Base-by-base conservation (phyloP, 2,888 invertebrate species). In the Myathropa florea region DNA sequence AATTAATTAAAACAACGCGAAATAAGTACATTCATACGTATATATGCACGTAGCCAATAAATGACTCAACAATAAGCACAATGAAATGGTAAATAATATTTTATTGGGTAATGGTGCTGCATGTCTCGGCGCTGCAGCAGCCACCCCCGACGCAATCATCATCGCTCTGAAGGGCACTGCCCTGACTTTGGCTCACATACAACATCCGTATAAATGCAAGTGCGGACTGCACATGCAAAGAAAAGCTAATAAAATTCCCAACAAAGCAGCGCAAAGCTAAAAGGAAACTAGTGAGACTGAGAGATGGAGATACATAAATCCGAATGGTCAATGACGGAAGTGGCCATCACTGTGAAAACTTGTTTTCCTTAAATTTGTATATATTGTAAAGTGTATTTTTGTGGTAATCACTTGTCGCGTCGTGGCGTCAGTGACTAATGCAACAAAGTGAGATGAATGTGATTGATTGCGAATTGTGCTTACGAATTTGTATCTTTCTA, bases 191-290 rank as follows among this genome's bases (percentile, higher is more conserved):
- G 59, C 21, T 46, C 46, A 46, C 46, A 46, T 46, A 46, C 46
- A 18, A 7, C 46, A 46, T 46, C 46, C 46, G 46, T 18, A 46
- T 46, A 18, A 18, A 46, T 18, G 46, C 46, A 46, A 18, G 6
- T 46, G 46, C 18, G 46, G 18, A 7, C 7, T 46, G 46, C 46
- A 61, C 60, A 67, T 76, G 70, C 70, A 70, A 57, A 75, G 61
- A 53, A 53, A 63, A 68, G 65, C 61, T 78, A 65, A 75, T 7
- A 39, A 85, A 78, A 72, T 64, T 59, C 30, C 36, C 77, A 78
- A 87, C 80, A 81, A 82, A 82, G 65, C 71, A 77, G 39, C 59
- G 70, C 73, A 63, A 77, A 82, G 65, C 33, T 39, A n/a, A 39
- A 14, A n/a, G 46, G 46, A 46, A 14, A n/a, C 12, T 0, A n/a